Evolutionary conservation across 2,113 vertebrate genomes (phyloP), one percentile per base, ranked within the genome.

Genomic region (Sitta europaea): DNA sequence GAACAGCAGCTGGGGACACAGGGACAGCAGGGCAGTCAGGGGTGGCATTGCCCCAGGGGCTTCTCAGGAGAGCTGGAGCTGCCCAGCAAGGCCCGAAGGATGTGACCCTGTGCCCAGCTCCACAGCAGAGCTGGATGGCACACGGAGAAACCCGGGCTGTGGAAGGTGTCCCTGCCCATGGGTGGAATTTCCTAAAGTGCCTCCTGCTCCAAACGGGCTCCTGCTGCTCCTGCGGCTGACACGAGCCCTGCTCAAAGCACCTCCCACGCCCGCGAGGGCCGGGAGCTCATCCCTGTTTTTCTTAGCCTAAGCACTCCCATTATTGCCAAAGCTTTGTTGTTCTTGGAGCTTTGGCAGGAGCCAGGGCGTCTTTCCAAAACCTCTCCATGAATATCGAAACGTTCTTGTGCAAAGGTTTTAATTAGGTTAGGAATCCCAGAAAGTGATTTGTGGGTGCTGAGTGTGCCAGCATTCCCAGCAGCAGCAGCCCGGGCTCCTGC

Each of bases 1-100:
- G 57, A 99, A 99, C 35, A 99, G 98, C 67, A 99, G 98, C n/a
- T n/a, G 45, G 23, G 53, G 42, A 58, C 72, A 74, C 42, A 33
- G 70, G 71, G 51, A 2, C 22, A n/a, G 54, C 45, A 51, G 66
- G 79, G 43, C 45, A 51, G 12, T 8, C 31, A 21, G 2, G 8
- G 23, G 6, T 73, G 76, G 45, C 53, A 59, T 3, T 14, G 20
- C 15, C 33, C 59, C 2, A 0, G 33, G 36, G 33, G 12, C 8
- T 27, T 5, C 67, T 28, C 67, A 58, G 19, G 28, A 31, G 18
- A n/a, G 43, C 38, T 21, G 9, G 16, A 51, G 20, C 21, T 48
- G 31, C 40, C 65, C 74, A 62, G 43, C 67, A 80, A 5, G 12
- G 11, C 33, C 67, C 66, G 36, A 10, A 63, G 50, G 21, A 42